phyloP scores from a whole-genome alignment of 92 coral and sea anemone genomes.

The Parazoanthus swiftii region DNA sequence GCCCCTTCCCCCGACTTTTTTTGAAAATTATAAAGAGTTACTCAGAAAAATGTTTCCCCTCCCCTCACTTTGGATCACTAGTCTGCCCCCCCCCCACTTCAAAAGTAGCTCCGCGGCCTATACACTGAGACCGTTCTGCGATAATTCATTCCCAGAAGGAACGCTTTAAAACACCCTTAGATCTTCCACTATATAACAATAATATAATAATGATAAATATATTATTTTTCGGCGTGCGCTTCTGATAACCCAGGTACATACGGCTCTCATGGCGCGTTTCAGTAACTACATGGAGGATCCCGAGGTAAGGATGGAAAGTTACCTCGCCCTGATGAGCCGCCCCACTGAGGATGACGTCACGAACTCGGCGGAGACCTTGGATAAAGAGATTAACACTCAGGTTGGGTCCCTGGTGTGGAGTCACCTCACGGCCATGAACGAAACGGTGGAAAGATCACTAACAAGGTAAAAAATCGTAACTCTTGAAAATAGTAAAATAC shows the following conservation, averaged over 20 bases:
- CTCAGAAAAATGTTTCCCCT: too few relatives aligned
- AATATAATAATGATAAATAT: too few relatives aligned
- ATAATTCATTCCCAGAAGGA: too few relatives aligned
- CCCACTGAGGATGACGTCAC: constrained; percentile 50
- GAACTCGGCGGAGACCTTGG: constrained; percentile 44
- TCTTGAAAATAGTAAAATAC: neutral
- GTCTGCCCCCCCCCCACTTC: too few relatives aligned
- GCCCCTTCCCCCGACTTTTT: too few relatives aligned
- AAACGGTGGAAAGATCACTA: constrained; percentile 60
- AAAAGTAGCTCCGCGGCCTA: too few relatives aligned
- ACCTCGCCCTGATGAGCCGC: constrained; percentile 57
- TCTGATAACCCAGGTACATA: neutral
- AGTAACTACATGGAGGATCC: constrained; percentile 54
- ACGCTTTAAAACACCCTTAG: too few relatives aligned
- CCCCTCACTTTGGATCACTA: too few relatives aligned
- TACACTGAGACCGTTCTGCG: too few relatives aligned
- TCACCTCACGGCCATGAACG: constrained; percentile 62
- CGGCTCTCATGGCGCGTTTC: constrained; percentile 40
- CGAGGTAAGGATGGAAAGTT: constrained; percentile 62
- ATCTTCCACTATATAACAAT: too few relatives aligned
- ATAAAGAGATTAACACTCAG: constrained; percentile 64
- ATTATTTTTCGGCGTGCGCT: too few relatives aligned
- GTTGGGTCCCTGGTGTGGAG: constrained; percentile 69
- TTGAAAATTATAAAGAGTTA: too few relatives aligned
- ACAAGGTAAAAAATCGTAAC: constrained; percentile 35